Conservation (phyloP, 1,140 invertebrate species). For the Drosophila ercepeae region DNA sequence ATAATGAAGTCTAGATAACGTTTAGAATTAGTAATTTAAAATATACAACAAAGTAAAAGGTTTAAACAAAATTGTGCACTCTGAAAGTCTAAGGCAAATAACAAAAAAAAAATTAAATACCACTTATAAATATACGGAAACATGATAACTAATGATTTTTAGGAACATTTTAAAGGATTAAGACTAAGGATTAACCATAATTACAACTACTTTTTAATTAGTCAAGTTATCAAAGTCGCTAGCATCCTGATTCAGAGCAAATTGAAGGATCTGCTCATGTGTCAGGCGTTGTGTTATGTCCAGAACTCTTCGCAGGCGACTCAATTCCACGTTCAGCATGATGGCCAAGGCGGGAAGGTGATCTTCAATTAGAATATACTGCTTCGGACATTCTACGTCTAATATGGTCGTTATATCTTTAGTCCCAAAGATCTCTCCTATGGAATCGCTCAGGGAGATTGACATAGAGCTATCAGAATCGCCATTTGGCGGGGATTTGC, state of each 20-base stretch:
- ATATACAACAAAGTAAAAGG: constrained; percentile 58
- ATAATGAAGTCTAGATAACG: constrained; percentile 75
- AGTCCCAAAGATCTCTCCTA: constrained; percentile 61
- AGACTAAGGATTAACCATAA: background rate
- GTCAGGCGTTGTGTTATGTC: constrained; percentile 41
- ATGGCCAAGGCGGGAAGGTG: constrained; percentile 57
- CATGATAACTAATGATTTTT: background rate
- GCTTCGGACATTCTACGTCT: constrained; percentile 27
- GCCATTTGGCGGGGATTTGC: background rate
- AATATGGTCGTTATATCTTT: constrained; percentile 39
- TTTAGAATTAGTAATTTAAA: constrained; percentile 77
- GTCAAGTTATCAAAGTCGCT: background rate
- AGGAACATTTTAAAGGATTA: background rate
- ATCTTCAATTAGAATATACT: constrained; percentile 43
- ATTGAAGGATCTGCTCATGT: constrained; percentile 35
- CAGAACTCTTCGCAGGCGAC: constrained; percentile 41
- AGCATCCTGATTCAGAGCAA: background rate
- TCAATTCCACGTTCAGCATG: constrained; percentile 51
- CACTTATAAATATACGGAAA: constrained; percentile 60
- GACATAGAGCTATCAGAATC: constrained; percentile 32
- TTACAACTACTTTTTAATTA: background rate
- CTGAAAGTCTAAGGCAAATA: constrained; percentile 69
- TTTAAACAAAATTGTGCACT: constrained; percentile 64
- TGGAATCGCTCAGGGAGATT: constrained; percentile 57
- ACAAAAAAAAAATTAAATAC: constrained; percentile 55